Evolutionary conservation across 2,113 vertebrate genomes (phyloP), one percentile per base, ranked within the genome.

Genomic region (Orthonyx spaldingii): DNA sequence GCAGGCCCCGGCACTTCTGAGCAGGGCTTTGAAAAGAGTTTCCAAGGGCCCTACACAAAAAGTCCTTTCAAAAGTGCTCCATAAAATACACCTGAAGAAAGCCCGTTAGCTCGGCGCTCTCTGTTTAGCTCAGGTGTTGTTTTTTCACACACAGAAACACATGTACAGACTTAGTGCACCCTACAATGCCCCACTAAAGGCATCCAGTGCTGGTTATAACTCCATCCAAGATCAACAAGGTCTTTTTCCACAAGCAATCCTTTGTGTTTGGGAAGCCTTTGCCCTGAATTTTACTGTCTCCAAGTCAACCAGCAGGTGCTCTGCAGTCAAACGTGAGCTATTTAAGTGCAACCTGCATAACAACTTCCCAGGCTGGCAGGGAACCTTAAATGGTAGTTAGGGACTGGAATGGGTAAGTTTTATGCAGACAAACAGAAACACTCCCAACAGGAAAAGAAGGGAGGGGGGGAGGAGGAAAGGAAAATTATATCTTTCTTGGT

Each of bases 201-300:
- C 96, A 94, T 71, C 79, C 6, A 78, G 57, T 5, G 23, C 71
- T 88, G 92, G 93, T 93, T 94, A 55, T 44, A 96, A 94, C 94
- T 92, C 60, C 76, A 72, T 94, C 94, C 96, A 96, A 96, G 72
- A 96, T 93, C 94, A 96, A 97, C 93, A 96, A 90, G 83, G 85
- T n/a, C 92, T 78, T 96, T 96, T 94, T 93, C 94, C 92, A 92
- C 96, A 97, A 95, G 88, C 80, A 92, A 71, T 23, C 88, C 94
- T 92, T 90, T 96, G 96, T 96, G 85, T 96, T 95, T 90, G 72
- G 85, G 90, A 94, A 95, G 93, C 64, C 82, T 97, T 94, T 96
- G 52, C 93, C 86, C 93, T 90, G 79, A 86, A 87, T 97, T 96
- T 97, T 96, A 96, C 90, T 93, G 94, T 97, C 94, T 96, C 88